Evolutionary conservation across 2,888 invertebrate species (phyloP), one percentile per base, ranked within the genome.

Genomic region (Eudasyphora cyanicolor): DNA sequence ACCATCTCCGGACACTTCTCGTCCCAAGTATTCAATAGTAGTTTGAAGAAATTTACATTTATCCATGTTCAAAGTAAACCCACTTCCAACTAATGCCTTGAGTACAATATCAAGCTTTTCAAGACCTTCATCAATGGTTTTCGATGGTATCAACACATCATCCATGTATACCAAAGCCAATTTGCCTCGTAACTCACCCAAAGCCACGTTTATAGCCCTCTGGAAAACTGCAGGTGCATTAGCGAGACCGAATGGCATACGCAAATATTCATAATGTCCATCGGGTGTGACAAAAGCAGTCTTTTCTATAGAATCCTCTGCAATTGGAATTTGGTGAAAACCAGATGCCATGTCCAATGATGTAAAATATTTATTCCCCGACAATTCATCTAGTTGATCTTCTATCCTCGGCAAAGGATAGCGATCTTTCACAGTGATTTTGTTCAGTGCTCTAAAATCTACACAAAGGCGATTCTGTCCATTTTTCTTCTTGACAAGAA

Each of bases 211-310:
- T 2, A 89, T 12, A 57, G 21, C 21, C 24, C 57, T 21, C 24
- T 57, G 57, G 24, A 57, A 57, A 24, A 57, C 27, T 24, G 10
- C 27, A n/a, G 57, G 57, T 4, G 27, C 21, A 12, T 57, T 24
- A 17, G 38, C 7, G 4, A 91, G 67, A 3, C 92, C 92, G 87
- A 92, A 92, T 0, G 91, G 92, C 49, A 88, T 79, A 35, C 82
- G 76, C 1, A 67, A 21, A 74, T 88, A 89, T 42, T 89, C 87
- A 21, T 86, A 90, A 2, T 38, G 38, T 12, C 38, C 38, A 10
- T 38, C 10, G 12, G 7, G 38, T 12, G 38, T 38, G 12, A 89
- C 85, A 71, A 90, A 89, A 0, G 89, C 86, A 0, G 89, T 90
- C 27, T 87, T 87, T 71, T 87, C 85, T 32, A 64, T 87, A 57